phyloP scores from a whole-genome alignment of 2,888 invertebrate genomes.

The Acronicta aceris region DNA sequence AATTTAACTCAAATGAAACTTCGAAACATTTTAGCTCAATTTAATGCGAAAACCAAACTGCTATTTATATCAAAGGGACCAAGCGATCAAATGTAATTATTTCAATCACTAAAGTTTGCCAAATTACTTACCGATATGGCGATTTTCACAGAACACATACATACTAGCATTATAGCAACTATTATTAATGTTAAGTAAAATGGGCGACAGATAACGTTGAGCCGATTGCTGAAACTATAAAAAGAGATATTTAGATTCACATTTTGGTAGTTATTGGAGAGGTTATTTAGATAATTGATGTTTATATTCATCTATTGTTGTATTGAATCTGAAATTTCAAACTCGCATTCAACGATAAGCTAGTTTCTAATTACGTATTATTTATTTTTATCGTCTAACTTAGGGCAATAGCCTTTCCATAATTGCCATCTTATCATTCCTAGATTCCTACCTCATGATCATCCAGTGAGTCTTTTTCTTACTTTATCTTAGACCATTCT shows the following conservation, averaged over 20 bases:
- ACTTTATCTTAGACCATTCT: no score
- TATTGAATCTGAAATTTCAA: conserved; percentile 3
- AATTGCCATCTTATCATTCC: no score
- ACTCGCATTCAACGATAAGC: neutral
- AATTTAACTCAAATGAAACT: conserved; percentile 9
- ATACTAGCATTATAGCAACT: conserved; percentile 78
- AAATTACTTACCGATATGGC: conserved; percentile 78
- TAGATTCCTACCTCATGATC: no score
- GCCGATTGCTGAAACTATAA: conserved; percentile 77
- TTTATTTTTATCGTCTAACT: no score
- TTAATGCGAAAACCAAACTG: conserved; percentile 20
- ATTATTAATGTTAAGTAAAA: conserved; percentile 80
- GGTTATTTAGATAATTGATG: neutral
- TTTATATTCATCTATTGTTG: conserved; percentile 1
- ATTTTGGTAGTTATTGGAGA: conserved; percentile 8
- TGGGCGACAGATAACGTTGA: conserved; percentile 78
- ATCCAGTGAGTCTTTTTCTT: no score
- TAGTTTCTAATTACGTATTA: neutral
- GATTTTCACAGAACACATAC: conserved; percentile 84
- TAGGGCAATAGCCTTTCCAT: no score
- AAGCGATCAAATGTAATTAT: conserved; percentile 36
- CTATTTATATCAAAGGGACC: conserved; percentile 35
- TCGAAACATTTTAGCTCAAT: conserved; percentile 12
- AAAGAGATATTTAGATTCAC: conserved; percentile 21
- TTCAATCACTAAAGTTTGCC: conserved; percentile 26